Conservation (phyloP, 2,888 invertebrate genomes). For the Tortrix viridana region DNA sequence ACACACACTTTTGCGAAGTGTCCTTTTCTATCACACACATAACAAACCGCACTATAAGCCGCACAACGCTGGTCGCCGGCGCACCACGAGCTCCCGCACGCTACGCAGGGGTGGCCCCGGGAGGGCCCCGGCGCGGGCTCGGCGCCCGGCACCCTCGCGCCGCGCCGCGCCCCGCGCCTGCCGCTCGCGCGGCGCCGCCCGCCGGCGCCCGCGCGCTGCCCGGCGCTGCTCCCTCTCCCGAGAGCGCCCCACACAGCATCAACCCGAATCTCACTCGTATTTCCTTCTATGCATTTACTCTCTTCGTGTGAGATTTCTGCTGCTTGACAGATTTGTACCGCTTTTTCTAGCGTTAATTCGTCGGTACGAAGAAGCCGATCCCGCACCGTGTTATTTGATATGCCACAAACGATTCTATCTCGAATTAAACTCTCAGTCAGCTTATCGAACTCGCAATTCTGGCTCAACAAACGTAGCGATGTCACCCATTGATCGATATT, state of each 20-base stretch:
- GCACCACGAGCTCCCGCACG: conserved; percentile 13
- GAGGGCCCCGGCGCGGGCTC: not conserved
- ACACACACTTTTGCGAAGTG: not conserved
- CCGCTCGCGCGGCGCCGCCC: not conserved
- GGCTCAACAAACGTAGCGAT: conserved; percentile 29
- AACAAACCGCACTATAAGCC: conserved; percentile 10
- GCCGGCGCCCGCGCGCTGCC: too few species aligned
- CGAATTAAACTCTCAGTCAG: not conserved
- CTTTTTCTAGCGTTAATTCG: not conserved
- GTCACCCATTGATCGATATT: conserved; percentile 38
- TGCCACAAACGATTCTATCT: not conserved
- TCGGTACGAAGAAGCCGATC: conserved; percentile 1
- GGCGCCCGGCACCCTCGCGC: not conserved
- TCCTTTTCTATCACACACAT: not conserved
- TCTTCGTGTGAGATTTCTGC: not conserved
- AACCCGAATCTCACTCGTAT: not conserved
- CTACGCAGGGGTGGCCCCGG: not conserved
- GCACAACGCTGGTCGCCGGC: conserved; percentile 16
- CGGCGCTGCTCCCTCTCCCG: not conserved
- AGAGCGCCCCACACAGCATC: not conserved
- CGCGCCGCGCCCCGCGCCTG: not conserved
- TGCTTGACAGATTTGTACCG: not conserved
- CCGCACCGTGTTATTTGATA: not conserved
- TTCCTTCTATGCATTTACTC: not conserved
- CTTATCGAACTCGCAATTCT: not conserved